Base-by-base conservation (phyloP, 1,140 invertebrate genomes). In the Pseudomyrmex pallidus region DNA sequence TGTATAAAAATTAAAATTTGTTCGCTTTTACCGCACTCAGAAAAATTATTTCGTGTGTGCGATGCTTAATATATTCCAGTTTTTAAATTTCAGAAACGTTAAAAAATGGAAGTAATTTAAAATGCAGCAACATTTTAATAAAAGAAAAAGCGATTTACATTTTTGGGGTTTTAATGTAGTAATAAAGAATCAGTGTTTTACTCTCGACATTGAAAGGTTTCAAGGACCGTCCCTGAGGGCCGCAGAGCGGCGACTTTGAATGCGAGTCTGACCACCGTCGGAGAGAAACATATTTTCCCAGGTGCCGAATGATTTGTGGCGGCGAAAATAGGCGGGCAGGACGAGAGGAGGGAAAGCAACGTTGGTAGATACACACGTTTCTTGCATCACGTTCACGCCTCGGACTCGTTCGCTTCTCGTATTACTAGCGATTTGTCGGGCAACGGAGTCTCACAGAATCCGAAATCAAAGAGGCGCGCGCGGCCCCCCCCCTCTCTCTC, bases 241-340 rank as follows among this genome's bases (percentile, higher is more conserved):
- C 86, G 64, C 35, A 7, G 35, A 7, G 0, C 64, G 44, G 83
- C 15, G n/a, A 12, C 54, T 48, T 59, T 70, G 70, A 52, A 80
- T 74, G 67, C 74, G 63, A 56, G 50, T 44, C 74, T 13, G 48
- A 54, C 57, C 52, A 80, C 72, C 70, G 77, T 64, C 76, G 82
- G 22, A 62, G 74, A 62, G 74, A 62, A 88, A 82, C 90, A 88
- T 85, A 87, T 87, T 90, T 87, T 82, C 84, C 80, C 48, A 50
- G 88, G 83, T 86, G 90, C 62, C 85, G 88, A 92, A 87, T 92
- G 90, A 91, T 92, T 90, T 91, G 87, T 88, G 66, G 80, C 63
- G 84, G 84, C 84, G 88, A 87, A 90, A 91, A 92, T 92, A 88
- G 88, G 80, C 85, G 85, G 84, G 22, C 25, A 82, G 35, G 35